Percentiles rank a stretch among this genome's conserved stretches.
Conservation (phyloP, 2,113 vertebrate species). For the Eulemur macaco region DNA sequence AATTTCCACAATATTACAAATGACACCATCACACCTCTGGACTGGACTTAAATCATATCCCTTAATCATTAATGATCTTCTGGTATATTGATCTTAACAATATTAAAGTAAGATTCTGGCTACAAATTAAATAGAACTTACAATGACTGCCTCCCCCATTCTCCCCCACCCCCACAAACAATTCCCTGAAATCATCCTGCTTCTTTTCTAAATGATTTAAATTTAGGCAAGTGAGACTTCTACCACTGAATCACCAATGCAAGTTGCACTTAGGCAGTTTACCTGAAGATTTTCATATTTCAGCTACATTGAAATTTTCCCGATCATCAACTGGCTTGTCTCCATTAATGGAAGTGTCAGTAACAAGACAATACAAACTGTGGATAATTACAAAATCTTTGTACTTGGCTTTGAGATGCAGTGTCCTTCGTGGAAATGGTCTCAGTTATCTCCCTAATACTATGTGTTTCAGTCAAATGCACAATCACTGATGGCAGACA, state of each 20-base stretch:
- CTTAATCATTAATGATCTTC: background rate
- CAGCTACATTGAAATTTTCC: background rate
- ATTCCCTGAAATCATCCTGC: background rate
- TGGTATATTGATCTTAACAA: background rate
- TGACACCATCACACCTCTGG: background rate
- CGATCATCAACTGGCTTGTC: background rate
- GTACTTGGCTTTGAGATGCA: background rate
- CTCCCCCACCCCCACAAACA: background rate
- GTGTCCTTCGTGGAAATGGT: background rate
- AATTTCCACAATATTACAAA: background rate
- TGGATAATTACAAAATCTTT: background rate
- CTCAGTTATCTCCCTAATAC: background rate
- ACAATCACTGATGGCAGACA: background rate
- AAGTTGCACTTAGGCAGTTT: background rate
- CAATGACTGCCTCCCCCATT: accelerated
- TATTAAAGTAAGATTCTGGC: background rate
- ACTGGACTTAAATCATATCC: background rate
- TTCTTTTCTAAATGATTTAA: background rate
- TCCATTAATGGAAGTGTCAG: background rate
- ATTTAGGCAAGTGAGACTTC: too few species aligned
- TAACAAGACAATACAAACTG: background rate
- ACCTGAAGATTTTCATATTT: background rate
- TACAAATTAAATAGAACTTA: background rate
- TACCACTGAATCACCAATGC: too few species aligned
- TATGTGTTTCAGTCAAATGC: background rate